A percentile compares a stretch with the other conserved stretches of the same genome.
Conservation (phyloP, 2,113 vertebrate genomes). For the Gallinago undulata region DNA sequence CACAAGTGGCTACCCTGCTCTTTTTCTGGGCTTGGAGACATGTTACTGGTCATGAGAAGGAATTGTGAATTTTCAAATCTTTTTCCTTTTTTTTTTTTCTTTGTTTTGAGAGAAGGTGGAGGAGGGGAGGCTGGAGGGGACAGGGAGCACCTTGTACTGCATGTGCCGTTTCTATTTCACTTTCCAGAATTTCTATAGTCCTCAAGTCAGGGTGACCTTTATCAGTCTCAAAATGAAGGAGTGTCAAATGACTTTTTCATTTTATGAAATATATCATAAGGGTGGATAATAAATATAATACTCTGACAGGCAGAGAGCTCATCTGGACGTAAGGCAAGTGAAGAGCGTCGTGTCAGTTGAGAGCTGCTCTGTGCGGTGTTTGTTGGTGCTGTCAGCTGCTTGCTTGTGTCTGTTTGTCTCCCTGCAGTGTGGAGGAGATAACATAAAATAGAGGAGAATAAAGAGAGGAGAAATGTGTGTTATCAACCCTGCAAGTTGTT, state of each 20-base stretch:
- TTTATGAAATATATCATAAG: not conserved
- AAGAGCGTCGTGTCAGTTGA: not conserved
- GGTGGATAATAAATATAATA: not conserved
- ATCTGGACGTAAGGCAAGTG: rapidly evolving
- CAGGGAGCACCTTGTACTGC: not conserved
- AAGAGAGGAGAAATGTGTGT: not conserved
- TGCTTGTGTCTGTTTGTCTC: rapidly evolving
- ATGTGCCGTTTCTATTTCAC: not conserved
- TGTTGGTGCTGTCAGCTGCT: not conserved
- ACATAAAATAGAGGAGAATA: not conserved
- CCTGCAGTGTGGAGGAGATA: too few species aligned
- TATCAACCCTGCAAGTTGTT: not conserved
- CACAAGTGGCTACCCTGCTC: rapidly evolving
- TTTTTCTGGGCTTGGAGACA: not conserved
- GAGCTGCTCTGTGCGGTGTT: not conserved
- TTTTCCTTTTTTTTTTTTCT: not conserved
- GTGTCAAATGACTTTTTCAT: not conserved
- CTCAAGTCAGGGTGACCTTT: not conserved
- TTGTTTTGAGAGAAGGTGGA: not conserved
- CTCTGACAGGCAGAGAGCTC: not conserved
- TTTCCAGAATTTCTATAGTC: not conserved
- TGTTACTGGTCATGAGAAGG: not conserved
- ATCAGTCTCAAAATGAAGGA: not conserved
- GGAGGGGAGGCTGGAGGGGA: not conserved
- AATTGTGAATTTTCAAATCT: not conserved